These are phyloP conservation scores for Melangyna quadrimaculata DNA, from an alignment of 2,888 invertebrate genomes.

Conservation along the genomic window DNA sequence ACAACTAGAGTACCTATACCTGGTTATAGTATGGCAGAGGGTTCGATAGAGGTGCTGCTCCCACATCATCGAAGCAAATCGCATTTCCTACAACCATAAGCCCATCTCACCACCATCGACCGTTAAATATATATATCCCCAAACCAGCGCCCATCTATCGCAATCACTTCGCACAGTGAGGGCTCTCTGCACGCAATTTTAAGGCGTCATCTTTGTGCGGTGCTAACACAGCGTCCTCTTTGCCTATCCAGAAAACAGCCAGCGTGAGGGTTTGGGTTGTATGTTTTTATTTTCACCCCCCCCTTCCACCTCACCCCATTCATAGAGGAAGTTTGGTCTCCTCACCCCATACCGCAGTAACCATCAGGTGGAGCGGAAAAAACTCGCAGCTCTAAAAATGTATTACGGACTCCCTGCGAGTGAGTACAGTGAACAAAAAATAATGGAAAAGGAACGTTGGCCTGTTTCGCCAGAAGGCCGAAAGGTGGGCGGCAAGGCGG, in stretches of 20 bases:
- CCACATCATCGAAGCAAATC: conserved; percentile 54
- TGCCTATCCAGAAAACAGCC: background rate
- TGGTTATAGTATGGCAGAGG: background rate
- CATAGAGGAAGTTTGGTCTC: conserved; percentile 1
- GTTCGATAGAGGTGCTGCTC: conserved; percentile 1
- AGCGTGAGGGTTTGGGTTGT: conserved; percentile 14
- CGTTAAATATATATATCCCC: conserved; percentile 28
- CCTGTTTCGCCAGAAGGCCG: background rate
- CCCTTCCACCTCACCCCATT: background rate
- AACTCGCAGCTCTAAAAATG: conserved; percentile 57
- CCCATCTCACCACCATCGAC: conserved; percentile 27
- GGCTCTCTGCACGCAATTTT: conserved; percentile 69
- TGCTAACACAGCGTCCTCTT: conserved; percentile 53
- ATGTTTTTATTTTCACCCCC: conserved; percentile 49
- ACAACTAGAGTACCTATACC: conserved; percentile 44
- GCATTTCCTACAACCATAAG: conserved; percentile 55
- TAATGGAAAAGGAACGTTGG: conserved; percentile 13
- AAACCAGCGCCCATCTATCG: conserved; percentile 18
- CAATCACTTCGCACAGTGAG: conserved; percentile 44
- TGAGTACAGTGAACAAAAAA: conserved; percentile 3
- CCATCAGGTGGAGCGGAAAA: conserved; percentile 13
- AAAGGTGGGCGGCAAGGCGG: background rate
- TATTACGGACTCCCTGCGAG: conserved; percentile 31
- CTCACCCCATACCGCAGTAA: conserved; percentile 39
- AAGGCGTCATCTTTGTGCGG: conserved; percentile 72